These are phyloP conservation scores for Stomatorhinus walkeri DNA, from an alignment of 2,797 vertebrate species.

Conservation along the genomic window DNA sequence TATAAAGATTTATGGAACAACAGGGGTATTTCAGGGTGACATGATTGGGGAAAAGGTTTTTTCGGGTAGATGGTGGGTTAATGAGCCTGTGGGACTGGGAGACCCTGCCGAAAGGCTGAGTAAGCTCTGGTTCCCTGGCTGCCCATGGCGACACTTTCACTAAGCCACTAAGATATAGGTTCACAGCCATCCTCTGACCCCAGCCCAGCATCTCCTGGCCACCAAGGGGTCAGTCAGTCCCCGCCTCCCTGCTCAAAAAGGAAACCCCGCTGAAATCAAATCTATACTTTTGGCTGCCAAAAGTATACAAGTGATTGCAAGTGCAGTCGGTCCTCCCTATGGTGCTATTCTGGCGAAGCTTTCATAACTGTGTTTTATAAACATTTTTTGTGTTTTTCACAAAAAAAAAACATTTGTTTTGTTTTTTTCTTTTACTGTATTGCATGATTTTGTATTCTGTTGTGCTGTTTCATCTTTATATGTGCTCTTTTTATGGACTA, in stretches of 20 bases:
- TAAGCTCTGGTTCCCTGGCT: neutral
- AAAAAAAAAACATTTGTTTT: neutral
- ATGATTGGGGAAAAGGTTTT: neutral
- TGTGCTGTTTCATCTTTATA: neutral
- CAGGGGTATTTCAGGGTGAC: neutral
- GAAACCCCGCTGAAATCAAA: neutral
- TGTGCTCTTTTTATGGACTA: neutral
- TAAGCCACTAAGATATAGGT: slow-evolving; percentile 13
- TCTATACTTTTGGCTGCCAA: neutral
- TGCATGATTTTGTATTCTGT: neutral
- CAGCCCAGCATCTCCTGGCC: neutral
- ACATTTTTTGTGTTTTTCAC: neutral
- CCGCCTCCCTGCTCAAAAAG: neutral
- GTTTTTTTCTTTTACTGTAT: neutral
- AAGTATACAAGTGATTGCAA: neutral
- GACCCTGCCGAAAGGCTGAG: neutral
- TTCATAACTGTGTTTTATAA: neutral
- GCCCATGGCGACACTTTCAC: slow-evolving; percentile 15
- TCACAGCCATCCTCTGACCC: neutral
- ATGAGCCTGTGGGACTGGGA: neutral
- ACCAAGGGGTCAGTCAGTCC: neutral
- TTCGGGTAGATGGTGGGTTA: slow-evolving; percentile 2
- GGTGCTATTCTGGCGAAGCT: neutral
- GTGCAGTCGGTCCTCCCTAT: neutral
- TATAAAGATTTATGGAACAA: neutral